Base-by-base conservation (phyloP, 2,888 invertebrate species). In the Nephrotoma guestfalica region DNA sequence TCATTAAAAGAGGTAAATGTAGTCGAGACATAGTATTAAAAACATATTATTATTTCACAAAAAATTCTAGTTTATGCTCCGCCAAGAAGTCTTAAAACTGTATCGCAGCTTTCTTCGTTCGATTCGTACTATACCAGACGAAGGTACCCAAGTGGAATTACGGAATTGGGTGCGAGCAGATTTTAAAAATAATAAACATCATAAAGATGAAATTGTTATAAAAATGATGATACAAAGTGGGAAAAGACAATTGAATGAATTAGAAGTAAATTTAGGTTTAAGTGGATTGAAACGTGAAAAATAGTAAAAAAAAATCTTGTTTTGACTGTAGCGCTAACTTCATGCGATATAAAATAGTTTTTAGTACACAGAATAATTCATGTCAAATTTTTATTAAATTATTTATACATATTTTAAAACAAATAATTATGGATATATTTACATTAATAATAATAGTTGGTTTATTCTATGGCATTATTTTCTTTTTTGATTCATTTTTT, bases 401-500 rank as follows among this genome's bases (percentile, higher is more conserved):
- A 71, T 71, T 71, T 71, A 71, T 71, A 30, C 11, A 0, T 9
- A 43, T 43, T 43, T 43, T 30, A 30, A 71, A 71, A 71, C 30
- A 71, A 51, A 51, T 51, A 51, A 51, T 51, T 51, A 96, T 96
- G 96, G 95, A 95, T 91, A 93, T 94, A 87, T 90, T 93, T 86
- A 91, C 93, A 88, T 93, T 95, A 87, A 93, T 95, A 88, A 91
- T 94, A 87, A 91, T 93, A 88, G 93, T 95, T 88, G 91, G 93
- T 88, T 92, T 93, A 86, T 92, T 96, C 89, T 96, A 97, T 90
- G 93, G 93, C 88, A 92, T 94, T 57, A 91, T 96, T 88, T 94
- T 95, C 91, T 96, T 96, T 90, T 95, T 96, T 90, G 96, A 97
- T 90, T 93, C 94, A n/a, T 95, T 97, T 90, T 96, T 96, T 89